These are phyloP conservation scores for Atopsyche davidsoni DNA, from an alignment of 1,140 invertebrate genomes.

Conservation along the genomic window DNA sequence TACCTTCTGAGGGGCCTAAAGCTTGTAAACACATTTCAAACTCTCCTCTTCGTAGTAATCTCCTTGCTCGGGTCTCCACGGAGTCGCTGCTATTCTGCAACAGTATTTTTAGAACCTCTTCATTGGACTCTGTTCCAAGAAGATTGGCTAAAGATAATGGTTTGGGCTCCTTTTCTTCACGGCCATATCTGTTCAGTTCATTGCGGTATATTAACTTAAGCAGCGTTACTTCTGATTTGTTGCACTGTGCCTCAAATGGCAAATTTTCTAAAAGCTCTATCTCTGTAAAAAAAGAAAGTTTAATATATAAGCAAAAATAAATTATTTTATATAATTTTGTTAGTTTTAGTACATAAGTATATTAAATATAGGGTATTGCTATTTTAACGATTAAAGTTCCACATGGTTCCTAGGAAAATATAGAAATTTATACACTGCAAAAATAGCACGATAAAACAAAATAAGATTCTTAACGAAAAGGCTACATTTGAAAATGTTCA, in stretches of 20 bases:
- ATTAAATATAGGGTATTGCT: too few species aligned
- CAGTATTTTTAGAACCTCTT: slow-evolving; percentile 37
- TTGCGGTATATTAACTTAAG: slow-evolving; percentile 22
- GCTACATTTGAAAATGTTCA: too few species aligned
- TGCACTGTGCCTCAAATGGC: slow-evolving; percentile 23
- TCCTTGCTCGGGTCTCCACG: slow-evolving; percentile 69
- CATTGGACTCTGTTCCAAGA: slow-evolving; percentile 30
- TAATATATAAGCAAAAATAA: too few species aligned
- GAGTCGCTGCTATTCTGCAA: slow-evolving; percentile 71
- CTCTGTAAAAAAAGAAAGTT: slow-evolving; percentile 24
- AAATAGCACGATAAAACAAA: too few species aligned
- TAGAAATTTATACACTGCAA: too few species aligned
- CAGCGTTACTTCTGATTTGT: slow-evolving; percentile 23
- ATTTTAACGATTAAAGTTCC: too few species aligned
- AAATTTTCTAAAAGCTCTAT: slow-evolving; percentile 21
- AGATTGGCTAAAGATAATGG: slow-evolving; percentile 37
- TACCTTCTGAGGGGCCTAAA: slow-evolving; percentile 23
- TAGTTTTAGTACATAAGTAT: too few species aligned
- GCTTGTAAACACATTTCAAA: slow-evolving; percentile 66
- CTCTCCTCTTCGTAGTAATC: slow-evolving; percentile 82
- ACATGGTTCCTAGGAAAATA: too few species aligned
- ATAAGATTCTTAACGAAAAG: too few species aligned
- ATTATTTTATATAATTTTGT: too few species aligned
- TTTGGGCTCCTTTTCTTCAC: slow-evolving; percentile 34
- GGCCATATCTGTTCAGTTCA: slow-evolving; percentile 18